phyloP scores from a whole-genome alignment of 2,797 vertebrate genomes.

The Cynopterus sphinx region DNA sequence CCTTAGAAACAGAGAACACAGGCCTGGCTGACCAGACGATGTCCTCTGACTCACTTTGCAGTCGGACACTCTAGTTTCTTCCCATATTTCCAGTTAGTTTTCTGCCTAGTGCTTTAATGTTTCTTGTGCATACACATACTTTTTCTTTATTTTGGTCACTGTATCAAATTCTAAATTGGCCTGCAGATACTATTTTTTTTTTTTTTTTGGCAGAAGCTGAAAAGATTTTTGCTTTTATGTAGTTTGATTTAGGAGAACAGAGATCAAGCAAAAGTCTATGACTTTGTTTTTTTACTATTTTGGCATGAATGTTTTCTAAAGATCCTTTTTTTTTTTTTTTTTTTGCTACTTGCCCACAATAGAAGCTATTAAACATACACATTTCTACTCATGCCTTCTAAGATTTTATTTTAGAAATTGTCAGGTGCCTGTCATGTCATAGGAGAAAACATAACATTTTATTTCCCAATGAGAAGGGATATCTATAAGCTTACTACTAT shows the following conservation, averaged over 20 bases:
- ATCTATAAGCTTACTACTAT: slow-evolving; percentile 67
- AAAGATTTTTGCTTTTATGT: not conserved
- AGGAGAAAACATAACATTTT: slow-evolving; percentile 63
- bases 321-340: not conserved
- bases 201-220: not conserved
- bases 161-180: not conserved
- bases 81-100: slow-evolving; percentile 17
- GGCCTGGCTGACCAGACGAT: not conserved
- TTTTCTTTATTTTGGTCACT: not conserved
- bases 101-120: not conserved
- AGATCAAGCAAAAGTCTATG: not conserved
- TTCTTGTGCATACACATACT: not conserved
- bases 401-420: slow-evolving; percentile 73
- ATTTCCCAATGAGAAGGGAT: slow-evolving; percentile 70
- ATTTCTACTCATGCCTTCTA: slow-evolving; percentile 60
- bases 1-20: not conserved
- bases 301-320: not conserved
- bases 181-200: slow-evolving; percentile 22
- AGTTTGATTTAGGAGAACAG: not conserved
- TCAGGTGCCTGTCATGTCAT: slow-evolving; percentile 63
- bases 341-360: slow-evolving; percentile 58
- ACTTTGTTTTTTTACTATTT: not conserved
- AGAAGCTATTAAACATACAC: slow-evolving; percentile 59
- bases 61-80: not conserved
- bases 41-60: not conserved